A percentile compares a stretch with the other conserved stretches of the same genome.
phyloP scores from a whole-genome alignment of 2,888 invertebrate genomes.

The Kuschelorhynchus macadamiae region DNA sequence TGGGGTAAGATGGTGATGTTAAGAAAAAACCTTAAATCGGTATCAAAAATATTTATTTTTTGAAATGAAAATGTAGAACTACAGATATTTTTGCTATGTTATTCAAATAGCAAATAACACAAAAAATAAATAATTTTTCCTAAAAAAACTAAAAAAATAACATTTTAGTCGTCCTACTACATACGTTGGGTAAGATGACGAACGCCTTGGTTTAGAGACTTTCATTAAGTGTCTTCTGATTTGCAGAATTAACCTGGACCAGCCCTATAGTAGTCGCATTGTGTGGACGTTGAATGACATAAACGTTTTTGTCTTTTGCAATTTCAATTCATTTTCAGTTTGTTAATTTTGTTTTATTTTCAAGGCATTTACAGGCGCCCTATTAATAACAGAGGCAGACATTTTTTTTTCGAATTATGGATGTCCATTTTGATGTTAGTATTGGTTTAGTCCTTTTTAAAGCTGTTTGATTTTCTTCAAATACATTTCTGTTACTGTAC shows the following conservation, averaged over 20 bases:
- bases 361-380: no score
- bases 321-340: neutral
- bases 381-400: no score
- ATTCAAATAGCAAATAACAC: constrained; percentile 10
- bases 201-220: neutral
- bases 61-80: constrained; percentile 8
- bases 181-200: constrained; percentile 15
- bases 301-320: neutral
- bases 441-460: constrained; percentile 3
- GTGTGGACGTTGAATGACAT: neutral
- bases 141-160: neutral
- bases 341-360: no score
- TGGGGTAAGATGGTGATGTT: constrained; percentile 16
- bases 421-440: neutral
- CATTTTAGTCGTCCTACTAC: constrained; percentile 18
- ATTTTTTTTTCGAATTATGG: no score
- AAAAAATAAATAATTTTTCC: constrained; percentile 10
- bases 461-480: constrained; percentile 6
- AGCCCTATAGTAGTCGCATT: neutral
- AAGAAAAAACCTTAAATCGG: constrained; percentile 12
- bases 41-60: constrained; percentile 10
- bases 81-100: constrained; percentile 7
- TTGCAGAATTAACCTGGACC: neutral
- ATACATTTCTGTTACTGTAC: neutral
- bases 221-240: no score